Conservation (phyloP, 2,113 vertebrate genomes). For the Typhlomys cinereus region DNA sequence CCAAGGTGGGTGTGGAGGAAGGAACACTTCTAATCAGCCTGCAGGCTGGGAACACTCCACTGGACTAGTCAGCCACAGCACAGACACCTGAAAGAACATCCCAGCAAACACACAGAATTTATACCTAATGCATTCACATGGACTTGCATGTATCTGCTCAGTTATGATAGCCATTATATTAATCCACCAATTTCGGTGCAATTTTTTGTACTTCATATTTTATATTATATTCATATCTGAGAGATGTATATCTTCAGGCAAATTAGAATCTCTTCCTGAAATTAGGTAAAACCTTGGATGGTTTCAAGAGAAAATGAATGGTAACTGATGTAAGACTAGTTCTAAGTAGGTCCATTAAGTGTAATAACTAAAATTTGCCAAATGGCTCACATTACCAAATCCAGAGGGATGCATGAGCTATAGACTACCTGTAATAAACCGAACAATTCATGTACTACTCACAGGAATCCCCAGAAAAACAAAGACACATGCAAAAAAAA, state of each 20-base stretch:
- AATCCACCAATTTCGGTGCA: too few relatives aligned
- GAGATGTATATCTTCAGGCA: neutral
- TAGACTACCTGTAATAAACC: accelerated
- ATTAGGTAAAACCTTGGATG: neutral
- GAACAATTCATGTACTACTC: accelerated
- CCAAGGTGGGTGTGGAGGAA: neutral
- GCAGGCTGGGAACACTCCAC: accelerated
- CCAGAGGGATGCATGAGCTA: neutral
- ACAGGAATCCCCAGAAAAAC: neutral
- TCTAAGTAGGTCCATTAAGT: neutral
- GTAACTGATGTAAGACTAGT: neutral
- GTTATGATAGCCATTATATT: too few relatives aligned
- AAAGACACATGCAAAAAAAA: neutral
- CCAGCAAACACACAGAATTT: neutral
- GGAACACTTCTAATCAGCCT: neutral
- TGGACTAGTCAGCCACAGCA: neutral
- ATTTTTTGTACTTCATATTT: neutral
- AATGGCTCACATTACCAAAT: neutral
- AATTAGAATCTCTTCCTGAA: accelerated
- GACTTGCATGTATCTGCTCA: too few relatives aligned
- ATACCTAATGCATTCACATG: too few relatives aligned
- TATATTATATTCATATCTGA: neutral
- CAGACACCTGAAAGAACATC: neutral
- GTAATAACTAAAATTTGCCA: neutral
- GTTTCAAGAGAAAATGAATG: neutral